Base-by-base conservation (phyloP, 1,140 invertebrate species). In the Battus philenor region DNA sequence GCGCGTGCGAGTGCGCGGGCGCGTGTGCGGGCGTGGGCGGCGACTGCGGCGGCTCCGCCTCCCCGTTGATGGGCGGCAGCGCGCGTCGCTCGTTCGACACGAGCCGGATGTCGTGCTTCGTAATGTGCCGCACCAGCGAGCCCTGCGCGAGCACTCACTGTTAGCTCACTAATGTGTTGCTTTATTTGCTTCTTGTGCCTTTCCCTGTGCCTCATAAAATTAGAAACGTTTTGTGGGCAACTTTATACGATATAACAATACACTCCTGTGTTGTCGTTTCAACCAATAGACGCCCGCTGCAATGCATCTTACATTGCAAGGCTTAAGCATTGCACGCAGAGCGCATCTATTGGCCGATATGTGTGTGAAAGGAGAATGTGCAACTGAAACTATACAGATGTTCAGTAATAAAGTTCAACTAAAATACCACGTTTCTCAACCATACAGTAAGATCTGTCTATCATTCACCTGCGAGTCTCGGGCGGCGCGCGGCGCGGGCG, bases 71-170 rank as follows among this genome's bases (percentile, higher is more conserved):
- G 22, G 77, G 48, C 9, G 74, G 73, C 52, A 78, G 44, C 48
- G 68, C 69, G 16, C 68, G 58, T 0, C 68, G 56, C 44, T 69
- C 67, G 34, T 41, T 61, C 4, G 70, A 65, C 15, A 85, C 57
- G 43, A 84, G 53, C 44, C 65, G 67, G 17, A 86, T 86, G 56
- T 86, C 83, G 51, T 79, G 73, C 41, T 86, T 86, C 26, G 68
- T 75, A 24, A 83, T 74, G 54, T 74, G 69, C 4, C 74, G 73
- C 0, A 68, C 45, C 6, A 68, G 72, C 6, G 68, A n/a, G n/a
- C n/a, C n/a, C n/a, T n/a, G n/a, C n/a, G n/a, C n/a, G n/a, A n/a
- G n/a, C n/a, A n/a, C n/a, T n/a, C n/a, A n/a, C n/a, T n/a, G n/a
- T n/a, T n/a, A n/a, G n/a, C n/a, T n/a, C n/a, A n/a, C n/a, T n/a